Evolutionary conservation across 2,113 vertebrate species (phyloP), one percentile per base, ranked within the genome.

Genomic region (Lathamus discolor): DNA sequence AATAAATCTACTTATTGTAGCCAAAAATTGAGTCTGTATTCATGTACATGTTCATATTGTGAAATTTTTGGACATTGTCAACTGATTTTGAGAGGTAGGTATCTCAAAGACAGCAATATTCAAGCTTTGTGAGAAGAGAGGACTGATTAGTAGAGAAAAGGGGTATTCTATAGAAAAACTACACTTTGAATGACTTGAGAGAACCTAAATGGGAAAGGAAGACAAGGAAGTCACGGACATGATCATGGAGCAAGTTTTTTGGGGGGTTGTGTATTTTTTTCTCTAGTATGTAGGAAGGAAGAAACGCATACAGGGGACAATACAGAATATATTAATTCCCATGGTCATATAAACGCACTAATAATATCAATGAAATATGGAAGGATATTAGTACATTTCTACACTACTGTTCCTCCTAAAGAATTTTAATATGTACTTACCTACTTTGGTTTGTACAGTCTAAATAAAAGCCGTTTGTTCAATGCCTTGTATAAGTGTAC

Each of bases 221-320:
- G 13, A 41, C 17, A 46, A 10, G 23, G 25, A 67, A 81, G 1
- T 8, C 25, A n/a, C 46, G 12, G 29, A 91, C 77, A 66, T 76
- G 3, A 24, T 48, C 3, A 62, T 11, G 4, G 9, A 69, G 23
- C 28, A 77, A 54, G 4, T 0, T 28, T 59, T 70, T 52, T 41
- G 1, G 35, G 5, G 17, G 17, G 27, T 55, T 37, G 5, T 11
- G 3, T 10, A 11, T 9, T 44, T 85, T 69, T n/a, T 28, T 2
- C 1, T 41, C 3, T 86, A 51, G 4, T 51, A 13, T 20, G 5
- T 82, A 66, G 5, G 17, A 64, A 70, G 15, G 9, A 82, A 66
- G 4, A 46, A 82, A 52, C 4, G 0, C 1, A 1, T 39, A 4
- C 25, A 52, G 6, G 13, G 20, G 6, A 67, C 5, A 74, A 68